A percentile compares a stretch with the other conserved stretches of the same genome.
These are phyloP conservation scores for Orthosia gracilis DNA, from an alignment of 2,888 invertebrate species.

Conservation along the genomic window DNA sequence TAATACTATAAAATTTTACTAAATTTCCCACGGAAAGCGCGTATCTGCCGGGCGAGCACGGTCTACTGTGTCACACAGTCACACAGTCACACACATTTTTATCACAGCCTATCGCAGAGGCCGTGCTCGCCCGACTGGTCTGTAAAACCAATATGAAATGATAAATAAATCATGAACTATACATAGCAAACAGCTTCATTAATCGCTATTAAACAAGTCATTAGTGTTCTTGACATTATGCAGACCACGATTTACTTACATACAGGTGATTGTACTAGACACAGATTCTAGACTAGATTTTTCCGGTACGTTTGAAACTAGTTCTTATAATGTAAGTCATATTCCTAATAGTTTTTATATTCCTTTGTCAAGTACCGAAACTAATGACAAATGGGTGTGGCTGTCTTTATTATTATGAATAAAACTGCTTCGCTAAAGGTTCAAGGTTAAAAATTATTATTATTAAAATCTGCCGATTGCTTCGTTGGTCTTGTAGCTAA, in stretches of 20 bases:
- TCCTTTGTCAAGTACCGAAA: slow-evolving; percentile 21
- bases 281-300: slow-evolving; percentile 8
- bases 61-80: no score
- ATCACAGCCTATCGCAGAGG: no score
- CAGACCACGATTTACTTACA: slow-evolving; percentile 30
- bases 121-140: no score
- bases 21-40: not conserved
- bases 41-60: no score
- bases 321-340: slow-evolving; percentile 12
- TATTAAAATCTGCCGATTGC: not conserved
- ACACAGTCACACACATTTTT: no score
- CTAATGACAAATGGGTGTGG: slow-evolving; percentile 28
- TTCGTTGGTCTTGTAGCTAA: not conserved
- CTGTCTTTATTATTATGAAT: slow-evolving; percentile 4
- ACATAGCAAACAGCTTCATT: slow-evolving; percentile 12
- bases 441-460: not conserved
- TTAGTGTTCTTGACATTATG: slow-evolving; percentile 53
- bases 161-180: slow-evolving; percentile 8
- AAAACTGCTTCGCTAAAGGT: slow-evolving; percentile 4
- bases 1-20: no score
- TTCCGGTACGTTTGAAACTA: slow-evolving; percentile 10
- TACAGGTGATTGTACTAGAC: not conserved
- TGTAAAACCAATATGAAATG: no score
- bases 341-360: slow-evolving; percentile 32
- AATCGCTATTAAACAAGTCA: slow-evolving; percentile 21